phyloP scores from a whole-genome alignment of 2,797 vertebrate genomes.

The Geotrypetes seraphini region DNA sequence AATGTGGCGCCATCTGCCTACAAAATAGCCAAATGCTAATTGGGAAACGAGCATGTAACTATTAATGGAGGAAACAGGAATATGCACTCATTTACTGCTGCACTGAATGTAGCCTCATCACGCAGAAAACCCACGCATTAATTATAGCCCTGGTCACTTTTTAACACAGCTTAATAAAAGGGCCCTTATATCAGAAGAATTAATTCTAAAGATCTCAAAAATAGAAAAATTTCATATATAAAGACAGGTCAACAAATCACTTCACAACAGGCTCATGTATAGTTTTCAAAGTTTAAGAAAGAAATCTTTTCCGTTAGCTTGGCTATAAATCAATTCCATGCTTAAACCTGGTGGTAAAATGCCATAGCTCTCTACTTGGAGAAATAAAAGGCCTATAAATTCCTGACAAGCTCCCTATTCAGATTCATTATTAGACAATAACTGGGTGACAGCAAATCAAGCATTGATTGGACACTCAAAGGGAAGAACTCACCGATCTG shows the following conservation, averaged over 20 bases:
- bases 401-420: slow-evolving; percentile 26
- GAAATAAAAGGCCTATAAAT: slow-evolving; percentile 26
- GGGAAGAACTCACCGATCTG: slow-evolving; percentile 16
- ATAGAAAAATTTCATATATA: background rate
- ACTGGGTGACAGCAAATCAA: slow-evolving; percentile 1
- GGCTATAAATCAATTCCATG: background rate
- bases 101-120: too few relatives aligned
- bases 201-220: too few relatives aligned
- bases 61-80: too few relatives aligned
- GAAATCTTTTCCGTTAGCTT: background rate
- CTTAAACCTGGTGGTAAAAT: background rate
- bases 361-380: slow-evolving; percentile 10
- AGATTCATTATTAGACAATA: slow-evolving; percentile 22
- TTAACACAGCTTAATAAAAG: too few relatives aligned
- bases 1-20: too few relatives aligned
- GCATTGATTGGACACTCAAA: slow-evolving; percentile 36
- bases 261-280: background rate
- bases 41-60: too few relatives aligned
- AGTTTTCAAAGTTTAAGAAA: background rate
- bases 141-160: too few relatives aligned
- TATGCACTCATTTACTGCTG: too few relatives aligned
- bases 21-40: too few relatives aligned
- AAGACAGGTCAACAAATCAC: too few relatives aligned
- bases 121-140: too few relatives aligned
- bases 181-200: too few relatives aligned